A percentile compares a stretch with the other conserved stretches of the same genome.
These are phyloP conservation scores for Sylvietta virens DNA, from an alignment of 2,113 vertebrate species.

Conservation along the genomic window DNA sequence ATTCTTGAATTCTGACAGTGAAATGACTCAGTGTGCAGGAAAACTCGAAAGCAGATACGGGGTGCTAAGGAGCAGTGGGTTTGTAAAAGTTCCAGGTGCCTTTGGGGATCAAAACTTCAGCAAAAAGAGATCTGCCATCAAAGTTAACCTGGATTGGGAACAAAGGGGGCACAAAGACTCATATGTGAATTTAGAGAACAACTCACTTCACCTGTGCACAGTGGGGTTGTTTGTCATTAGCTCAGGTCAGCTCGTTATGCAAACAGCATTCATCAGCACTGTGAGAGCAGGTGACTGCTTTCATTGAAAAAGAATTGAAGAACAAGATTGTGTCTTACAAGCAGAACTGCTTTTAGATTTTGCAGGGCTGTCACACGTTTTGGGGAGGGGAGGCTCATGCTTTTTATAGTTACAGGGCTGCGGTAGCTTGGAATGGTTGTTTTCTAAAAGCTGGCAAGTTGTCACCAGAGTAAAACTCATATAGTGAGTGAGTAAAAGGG, in stretches of 20 bases:
- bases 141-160: neutral
- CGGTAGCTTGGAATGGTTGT: neutral
- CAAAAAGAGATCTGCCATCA: neutral
- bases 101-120: neutral
- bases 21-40: neutral
- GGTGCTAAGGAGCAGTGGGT: neutral
- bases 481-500: neutral
- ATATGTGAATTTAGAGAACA: accelerated
- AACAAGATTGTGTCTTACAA: neutral
- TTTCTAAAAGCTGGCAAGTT: neutral
- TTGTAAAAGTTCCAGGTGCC: neutral
- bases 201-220: neutral
- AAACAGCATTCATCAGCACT: neutral
- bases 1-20: neutral
- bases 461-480: neutral
- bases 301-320: neutral
- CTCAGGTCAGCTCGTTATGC: neutral
- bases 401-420: neutral
- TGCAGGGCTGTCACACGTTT: neutral
- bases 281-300: neutral
- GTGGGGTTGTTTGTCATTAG: neutral
- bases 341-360: neutral
- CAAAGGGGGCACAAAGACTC: neutral
- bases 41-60: neutral
- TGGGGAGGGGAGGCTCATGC: neutral